Evolutionary conservation across 2,113 vertebrate species (phyloP).

Genomic region (Larimichthys polyactis): DNA sequence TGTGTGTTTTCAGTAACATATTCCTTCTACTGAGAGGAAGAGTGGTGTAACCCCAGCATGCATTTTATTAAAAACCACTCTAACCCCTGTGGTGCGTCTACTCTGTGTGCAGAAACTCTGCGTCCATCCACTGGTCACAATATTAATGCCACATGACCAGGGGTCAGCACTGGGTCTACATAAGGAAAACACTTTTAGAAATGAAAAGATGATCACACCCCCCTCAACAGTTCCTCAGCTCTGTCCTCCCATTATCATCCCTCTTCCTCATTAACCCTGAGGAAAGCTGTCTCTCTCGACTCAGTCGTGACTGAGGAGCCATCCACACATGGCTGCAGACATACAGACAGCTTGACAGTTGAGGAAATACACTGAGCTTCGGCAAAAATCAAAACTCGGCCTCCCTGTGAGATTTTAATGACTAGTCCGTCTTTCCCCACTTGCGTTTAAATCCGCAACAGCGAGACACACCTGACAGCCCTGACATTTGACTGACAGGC

Average conservation of each 20-base stretch:
- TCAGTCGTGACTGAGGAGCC: conserved; percentile 67
- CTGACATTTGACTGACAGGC: conserved; percentile 80
- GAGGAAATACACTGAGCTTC: conserved; percentile 57
- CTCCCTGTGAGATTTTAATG: conserved; percentile 73
- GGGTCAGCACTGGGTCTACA: conserved; percentile 24
- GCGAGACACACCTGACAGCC: conserved; percentile 68
- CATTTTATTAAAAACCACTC: conserved; percentile 20
- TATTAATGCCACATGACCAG: conserved; percentile 40
- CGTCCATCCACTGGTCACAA: background rate
- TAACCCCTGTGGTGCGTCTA: background rate
- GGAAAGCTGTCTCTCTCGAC: conserved; percentile 43
- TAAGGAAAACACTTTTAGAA: background rate
- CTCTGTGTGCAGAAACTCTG: background rate
- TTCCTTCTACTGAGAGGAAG: background rate
- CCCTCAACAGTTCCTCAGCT: conserved; percentile 16
- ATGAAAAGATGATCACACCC: background rate
- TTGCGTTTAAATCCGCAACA: conserved; percentile 48
- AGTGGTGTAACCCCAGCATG: background rate
- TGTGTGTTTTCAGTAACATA: background rate
- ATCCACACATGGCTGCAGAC: conserved; percentile 56
- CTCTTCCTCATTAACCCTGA: conserved; percentile 63
- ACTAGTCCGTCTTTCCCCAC: conserved; percentile 57
- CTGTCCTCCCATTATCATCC: conserved; percentile 16
- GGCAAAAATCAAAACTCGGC: conserved; percentile 58
- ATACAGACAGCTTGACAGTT: conserved; percentile 73